These are phyloP conservation scores for Salmo trutta DNA, from an alignment of 2,797 vertebrate species.

Conservation along the genomic window DNA sequence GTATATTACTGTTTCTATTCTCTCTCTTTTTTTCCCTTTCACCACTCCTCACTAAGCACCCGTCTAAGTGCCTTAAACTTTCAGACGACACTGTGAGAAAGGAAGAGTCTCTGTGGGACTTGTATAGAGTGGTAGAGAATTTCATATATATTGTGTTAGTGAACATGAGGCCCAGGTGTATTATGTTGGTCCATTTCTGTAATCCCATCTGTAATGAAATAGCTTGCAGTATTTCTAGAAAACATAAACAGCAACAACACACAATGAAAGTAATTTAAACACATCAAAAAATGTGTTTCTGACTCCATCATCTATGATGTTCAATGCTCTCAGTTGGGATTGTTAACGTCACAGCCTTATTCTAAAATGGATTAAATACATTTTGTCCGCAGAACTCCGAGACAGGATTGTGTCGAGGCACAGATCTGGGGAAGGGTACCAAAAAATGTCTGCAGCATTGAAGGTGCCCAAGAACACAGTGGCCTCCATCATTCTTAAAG, in stretches of 20 bases:
- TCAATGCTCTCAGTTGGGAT: conserved; percentile 29
- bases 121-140: conserved; percentile 37
- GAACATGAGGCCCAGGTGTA: conserved; percentile 46
- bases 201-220: conserved; percentile 60
- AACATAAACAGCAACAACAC: conserved; percentile 47
- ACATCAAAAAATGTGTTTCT: conserved; percentile 28
- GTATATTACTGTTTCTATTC: background rate
- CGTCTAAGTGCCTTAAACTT: conserved; percentile 16
- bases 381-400: no score
- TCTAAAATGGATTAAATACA: no score
- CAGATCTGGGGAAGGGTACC: no score
- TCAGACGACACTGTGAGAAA: conserved; percentile 38
- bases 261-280: conserved; percentile 24
- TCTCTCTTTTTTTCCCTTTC: background rate
- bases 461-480: no score
- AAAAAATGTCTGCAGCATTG: no score
- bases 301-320: conserved; percentile 25
- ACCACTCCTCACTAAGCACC: conserved; percentile 6
- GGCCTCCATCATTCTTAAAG: no score
- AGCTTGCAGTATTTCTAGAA: conserved; percentile 4
- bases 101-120: conserved; percentile 35
- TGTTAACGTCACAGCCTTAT: conserved; percentile 4
- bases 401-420: no score
- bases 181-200: conserved; percentile 51
- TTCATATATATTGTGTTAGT: conserved; percentile 52